phyloP scores from a whole-genome alignment of 2,888 invertebrate genomes.

The Orthonychiurus folsomi region DNA sequence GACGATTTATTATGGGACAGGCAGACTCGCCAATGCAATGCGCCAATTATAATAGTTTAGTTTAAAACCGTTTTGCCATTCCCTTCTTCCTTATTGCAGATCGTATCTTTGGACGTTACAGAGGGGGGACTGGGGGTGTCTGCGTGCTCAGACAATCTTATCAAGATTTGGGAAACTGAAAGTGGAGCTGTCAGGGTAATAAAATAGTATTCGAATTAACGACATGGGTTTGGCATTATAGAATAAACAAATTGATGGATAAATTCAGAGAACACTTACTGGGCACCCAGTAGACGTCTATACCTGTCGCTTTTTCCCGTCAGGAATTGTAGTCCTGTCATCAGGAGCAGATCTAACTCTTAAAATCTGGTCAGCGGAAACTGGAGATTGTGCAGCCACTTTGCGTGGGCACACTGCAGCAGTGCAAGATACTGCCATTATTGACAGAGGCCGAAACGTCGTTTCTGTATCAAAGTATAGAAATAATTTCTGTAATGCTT shows the following conservation, averaged over 20 bases:
- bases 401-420: constrained; percentile 58
- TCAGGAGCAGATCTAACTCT: constrained; percentile 61
- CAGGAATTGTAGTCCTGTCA: constrained; percentile 52
- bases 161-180: constrained; percentile 57
- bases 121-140: constrained; percentile 56
- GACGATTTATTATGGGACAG: too few relatives aligned
- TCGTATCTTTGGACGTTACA: constrained; percentile 54
- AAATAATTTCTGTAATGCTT: constrained; percentile 5
- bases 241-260: constrained; percentile 4
- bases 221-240: not conserved
- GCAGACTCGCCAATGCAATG: too few relatives aligned
- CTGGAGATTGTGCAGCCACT: constrained; percentile 58
- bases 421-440: constrained; percentile 54
- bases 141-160: constrained; percentile 52
- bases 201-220: not conserved
- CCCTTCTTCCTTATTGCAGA: too few relatives aligned
- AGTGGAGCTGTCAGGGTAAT: constrained; percentile 50
- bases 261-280: constrained; percentile 47
- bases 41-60: too few relatives aligned
- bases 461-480: constrained; percentile 58
- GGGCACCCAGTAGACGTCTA: constrained; percentile 63
- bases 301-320: constrained; percentile 60
- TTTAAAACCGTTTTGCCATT: too few relatives aligned
- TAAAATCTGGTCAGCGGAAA: constrained; percentile 62
- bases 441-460: constrained; percentile 61